Evolutionary conservation across 2,888 invertebrate species (phyloP), one percentile per base, ranked within the genome.

Genomic region (Agrochola lychnidis): DNA sequence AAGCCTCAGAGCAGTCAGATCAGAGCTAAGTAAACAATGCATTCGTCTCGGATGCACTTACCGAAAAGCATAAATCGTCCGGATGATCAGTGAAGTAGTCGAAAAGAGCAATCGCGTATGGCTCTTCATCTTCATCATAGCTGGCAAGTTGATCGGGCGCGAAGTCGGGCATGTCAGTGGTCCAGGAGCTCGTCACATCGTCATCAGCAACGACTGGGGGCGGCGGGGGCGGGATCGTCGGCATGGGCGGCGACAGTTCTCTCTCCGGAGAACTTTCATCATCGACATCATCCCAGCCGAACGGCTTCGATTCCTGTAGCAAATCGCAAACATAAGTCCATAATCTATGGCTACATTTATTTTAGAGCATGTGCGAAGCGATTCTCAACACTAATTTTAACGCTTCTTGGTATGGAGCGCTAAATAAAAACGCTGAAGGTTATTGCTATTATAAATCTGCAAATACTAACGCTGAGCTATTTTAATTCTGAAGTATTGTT

Each of bases 41-140:
- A 70, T 36, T 68, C 4, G 62, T 67, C 12, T 71, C 10, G 16
- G 25, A 45, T 56, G 7, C 22, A 96, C 97, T 97, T 92, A 98
- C 98, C 95, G 98, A 98, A 92, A 99, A 98, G 85, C 97, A 97
- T 81, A 99, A 97, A 97, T 99, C 99, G 87, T 98, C 98, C 25
- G 97, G 96, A 90, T 98, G 98, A 22, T 97, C 96, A 22, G 98
- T 98, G 81, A 97, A 97, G 91, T 98, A 99, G 94, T 98, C 98
- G 92, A 98, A 98, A 61, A 98, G 94, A 22, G 98, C 98, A 79
- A 98, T 97, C 30, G 98, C 99, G 91, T 98, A 97, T 0, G 98
- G 97, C 86, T 97, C 95, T 36, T 97, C 94, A 6, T 94, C 93
- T n/a, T 90, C 89, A 66, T 89, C 87, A 16, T 42, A 80, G 53